Base-by-base conservation (phyloP, 53 echinoderm and acorn worm species). In the Paelopatides confundens region DNA sequence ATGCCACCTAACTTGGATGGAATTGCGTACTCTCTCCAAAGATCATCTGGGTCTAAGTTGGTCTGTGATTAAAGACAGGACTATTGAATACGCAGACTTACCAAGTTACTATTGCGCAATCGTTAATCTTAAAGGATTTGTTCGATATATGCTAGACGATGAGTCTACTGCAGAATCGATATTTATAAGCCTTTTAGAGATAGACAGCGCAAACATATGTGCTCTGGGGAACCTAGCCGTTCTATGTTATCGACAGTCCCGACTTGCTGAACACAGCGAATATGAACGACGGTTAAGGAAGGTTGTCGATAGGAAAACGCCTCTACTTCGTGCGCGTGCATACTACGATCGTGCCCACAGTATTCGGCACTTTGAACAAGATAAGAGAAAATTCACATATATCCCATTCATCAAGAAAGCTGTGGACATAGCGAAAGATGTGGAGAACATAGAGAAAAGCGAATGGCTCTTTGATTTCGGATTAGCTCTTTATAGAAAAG, bases 391-490 rank as follows among this genome's bases (percentile, higher is more conserved):
- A 12, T 97, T 97, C 85, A 93, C 93, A 3, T 97, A 97, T 82
- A 88, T 92, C 31, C 85, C 90, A 7, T 90, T 79, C 48, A 90
- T 93, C 32, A 77, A 90, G 64, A 93, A 90, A 70, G 90, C 95
- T 8, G 94, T 93, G 18, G 90, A 92, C 21, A 88, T 85, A 10
- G 93, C 92, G 7, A 85, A 91, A 31, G 66, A 81, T 17, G 84
- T 70, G 7, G 78, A 46, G 2, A 63, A 71, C 17, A 88, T 87
- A 10, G 97, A 97, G 63, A 91, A 90, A 34, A 93, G 95, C 0
- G 97, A 97, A 63, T 97, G 97, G 97, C n/a, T 93, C 31, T 95
- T 90, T 82, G 97, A 95, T 63, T 93, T 95, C 49, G 97, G 90
- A 11, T 35, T 93, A 50, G 92, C 92, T 4, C 87, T 97, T 14